These are phyloP conservation scores for Spheniscus mendiculus DNA, from an alignment of 2,113 vertebrate genomes.

Conservation along the genomic window DNA sequence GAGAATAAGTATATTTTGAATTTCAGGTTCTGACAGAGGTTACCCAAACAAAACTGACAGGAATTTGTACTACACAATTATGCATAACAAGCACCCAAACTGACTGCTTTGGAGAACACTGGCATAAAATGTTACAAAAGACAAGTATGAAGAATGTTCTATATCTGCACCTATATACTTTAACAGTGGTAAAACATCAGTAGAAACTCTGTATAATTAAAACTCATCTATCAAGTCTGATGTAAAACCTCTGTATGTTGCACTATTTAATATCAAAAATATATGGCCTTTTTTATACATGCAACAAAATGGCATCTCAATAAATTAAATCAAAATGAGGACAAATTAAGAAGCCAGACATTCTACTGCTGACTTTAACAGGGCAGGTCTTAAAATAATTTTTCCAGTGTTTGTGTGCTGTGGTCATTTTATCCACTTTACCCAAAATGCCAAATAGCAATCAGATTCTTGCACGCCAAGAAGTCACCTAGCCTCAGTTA, in stretches of 20 bases:
- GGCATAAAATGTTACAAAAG: not conserved
- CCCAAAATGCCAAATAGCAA: not conserved
- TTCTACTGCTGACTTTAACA: not conserved
- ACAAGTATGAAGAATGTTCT: not conserved
- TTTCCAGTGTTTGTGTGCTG: not conserved
- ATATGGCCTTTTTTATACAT: not conserved
- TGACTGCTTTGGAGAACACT: not conserved
- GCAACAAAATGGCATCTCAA: not conserved
- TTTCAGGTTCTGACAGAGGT: not conserved
- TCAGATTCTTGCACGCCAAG: not conserved
- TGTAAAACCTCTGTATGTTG: not conserved
- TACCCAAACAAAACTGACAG: not conserved
- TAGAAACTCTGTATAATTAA: not conserved
- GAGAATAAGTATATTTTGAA: not conserved
- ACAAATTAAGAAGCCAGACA: not conserved
- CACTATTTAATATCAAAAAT: not conserved
- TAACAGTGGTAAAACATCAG: not conserved
- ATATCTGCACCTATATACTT: not conserved
- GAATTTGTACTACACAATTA: not conserved
- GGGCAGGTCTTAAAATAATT: not conserved
- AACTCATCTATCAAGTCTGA: not conserved
- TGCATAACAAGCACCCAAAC: not conserved
- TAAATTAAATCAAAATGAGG: not conserved
- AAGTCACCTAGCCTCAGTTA: not conserved
- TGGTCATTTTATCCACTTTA: not conserved